phyloP scores from a whole-genome alignment of 2,888 invertebrate species.

The Masnerella sp. region DNA sequence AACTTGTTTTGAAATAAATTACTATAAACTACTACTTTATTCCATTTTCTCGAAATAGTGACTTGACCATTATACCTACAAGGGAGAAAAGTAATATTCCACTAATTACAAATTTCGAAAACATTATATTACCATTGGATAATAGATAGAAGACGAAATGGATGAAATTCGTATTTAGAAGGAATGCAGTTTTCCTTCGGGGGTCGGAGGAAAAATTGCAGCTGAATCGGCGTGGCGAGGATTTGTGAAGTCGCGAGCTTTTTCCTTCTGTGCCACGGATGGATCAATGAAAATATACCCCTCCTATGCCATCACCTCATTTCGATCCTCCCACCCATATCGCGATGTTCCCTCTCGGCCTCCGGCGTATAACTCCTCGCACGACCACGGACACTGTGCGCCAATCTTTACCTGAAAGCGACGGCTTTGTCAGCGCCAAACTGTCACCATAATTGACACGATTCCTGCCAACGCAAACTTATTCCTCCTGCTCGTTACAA shows the following conservation, averaged over 20 bases:
- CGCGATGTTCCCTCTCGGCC: constrained; percentile 49
- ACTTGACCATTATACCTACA: no score
- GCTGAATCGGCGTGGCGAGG: constrained; percentile 57
- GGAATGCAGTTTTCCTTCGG: no score
- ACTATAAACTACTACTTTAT: no score
- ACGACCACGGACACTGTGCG: constrained; percentile 65
- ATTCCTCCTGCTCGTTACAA: constrained; percentile 19
- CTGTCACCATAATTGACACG: constrained; percentile 51
- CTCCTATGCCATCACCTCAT: constrained; percentile 62
- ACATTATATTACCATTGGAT: no score
- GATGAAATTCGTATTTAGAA: constrained; percentile 32
- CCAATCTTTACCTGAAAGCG: constrained; percentile 70
- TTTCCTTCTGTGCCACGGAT: constrained; percentile 70
- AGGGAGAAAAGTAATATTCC: no score
- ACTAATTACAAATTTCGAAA: no score
- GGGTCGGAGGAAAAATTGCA: constrained; percentile 28
- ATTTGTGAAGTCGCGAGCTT: constrained; percentile 66
- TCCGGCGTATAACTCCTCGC: constrained; percentile 51
- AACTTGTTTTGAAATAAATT: no score
- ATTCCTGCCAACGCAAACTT: constrained; percentile 35
- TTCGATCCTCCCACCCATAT: constrained; percentile 62
- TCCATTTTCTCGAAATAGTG: no score
- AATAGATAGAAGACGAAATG: constrained; percentile 12
- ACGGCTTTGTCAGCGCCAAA: constrained; percentile 59
- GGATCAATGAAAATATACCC: constrained; percentile 77